These are phyloP conservation scores for Ferrisia virgata DNA, from an alignment of 2,888 invertebrate species.

Conservation along the genomic window DNA sequence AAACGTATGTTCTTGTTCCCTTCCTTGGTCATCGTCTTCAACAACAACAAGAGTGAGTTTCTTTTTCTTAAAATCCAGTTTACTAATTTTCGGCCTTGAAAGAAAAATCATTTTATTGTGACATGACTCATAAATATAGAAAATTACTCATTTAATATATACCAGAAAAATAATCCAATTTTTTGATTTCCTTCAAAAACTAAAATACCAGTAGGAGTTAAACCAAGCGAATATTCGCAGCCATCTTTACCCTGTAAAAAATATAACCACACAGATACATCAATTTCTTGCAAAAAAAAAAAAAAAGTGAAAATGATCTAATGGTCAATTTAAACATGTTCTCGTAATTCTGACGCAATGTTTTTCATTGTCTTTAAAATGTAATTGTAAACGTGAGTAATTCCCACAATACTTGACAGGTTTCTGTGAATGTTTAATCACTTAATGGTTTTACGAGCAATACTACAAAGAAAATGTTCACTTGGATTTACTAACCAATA, in stretches of 20 bases:
- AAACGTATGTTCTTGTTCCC: constrained; percentile 97
- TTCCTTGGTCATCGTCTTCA: constrained; percentile 95
- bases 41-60: constrained; percentile 95
- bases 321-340: not conserved
- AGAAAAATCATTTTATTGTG: not conserved
- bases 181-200: constrained; percentile 96
- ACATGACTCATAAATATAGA: not conserved
- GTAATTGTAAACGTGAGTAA: not conserved
- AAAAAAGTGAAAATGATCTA: not conserved
- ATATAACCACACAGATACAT: no score
- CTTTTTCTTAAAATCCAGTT: constrained; percentile 96
- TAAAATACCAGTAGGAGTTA: constrained; percentile 96
- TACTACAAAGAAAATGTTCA: not conserved
- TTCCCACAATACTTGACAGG: constrained; percentile 23
- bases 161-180: constrained; percentile 97
- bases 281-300: constrained; percentile 46
- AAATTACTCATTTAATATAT: not conserved
- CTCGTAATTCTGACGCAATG: not conserved
- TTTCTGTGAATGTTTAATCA: not conserved
- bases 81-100: constrained; percentile 88
- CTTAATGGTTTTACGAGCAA: not conserved
- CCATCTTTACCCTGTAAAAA: constrained; percentile 88
- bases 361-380: not conserved
- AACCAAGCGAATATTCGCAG: constrained; percentile 90
- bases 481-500: constrained; percentile 60